Base-by-base conservation (phyloP, 2,888 invertebrate genomes). In the Aphodius granarius region DNA sequence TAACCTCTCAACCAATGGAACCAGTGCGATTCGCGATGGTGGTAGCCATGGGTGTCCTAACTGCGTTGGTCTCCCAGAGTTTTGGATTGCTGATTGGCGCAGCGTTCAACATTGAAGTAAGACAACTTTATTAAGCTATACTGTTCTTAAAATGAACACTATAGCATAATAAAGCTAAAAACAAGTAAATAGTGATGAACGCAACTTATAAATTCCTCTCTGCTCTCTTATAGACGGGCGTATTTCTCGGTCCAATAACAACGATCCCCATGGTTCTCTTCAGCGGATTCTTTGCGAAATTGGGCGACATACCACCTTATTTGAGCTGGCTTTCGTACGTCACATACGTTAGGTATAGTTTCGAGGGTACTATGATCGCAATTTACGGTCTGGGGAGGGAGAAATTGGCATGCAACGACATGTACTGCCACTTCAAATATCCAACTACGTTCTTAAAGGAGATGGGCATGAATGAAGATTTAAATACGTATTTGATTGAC, bases 1-100 rank as follows among this genome's bases (percentile, higher is more conserved):
- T 98, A 92, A 97, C 98, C 21, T 94, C 95, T 6, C 98, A 98
- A 86, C 98, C 97, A n/a, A 91, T 94, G 88, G 96, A 97, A 84
- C 89, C 92, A 73, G 91, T 93, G 77, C 91, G 98, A 73, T 94
- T 95, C 84, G 88, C 93, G 63, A 94, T 95, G 93, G 94, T 95
- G 82, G 89, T 94, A 5, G 90, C 92, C 63, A 90, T 93, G 81
- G 90, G 91, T 70, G 94, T 96, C 77, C 91, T 97, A 72, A 96
- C 96, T 22, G 95, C 97, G 3, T 88, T 98, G 74, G 97, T 97
- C 66, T 95, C 97, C 2, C 98, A 98, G 87, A 96, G 97, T 66
- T 89, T 97, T 70, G 98, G 97, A 1, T 90, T 98, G 21, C 91
- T 98, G 77, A 96, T 98, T 81, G 97, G 98, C 73, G 97, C 97